Evolutionary conservation across 1,140 invertebrate species (phyloP).

Genomic region (Conus ventricosus): DNA sequence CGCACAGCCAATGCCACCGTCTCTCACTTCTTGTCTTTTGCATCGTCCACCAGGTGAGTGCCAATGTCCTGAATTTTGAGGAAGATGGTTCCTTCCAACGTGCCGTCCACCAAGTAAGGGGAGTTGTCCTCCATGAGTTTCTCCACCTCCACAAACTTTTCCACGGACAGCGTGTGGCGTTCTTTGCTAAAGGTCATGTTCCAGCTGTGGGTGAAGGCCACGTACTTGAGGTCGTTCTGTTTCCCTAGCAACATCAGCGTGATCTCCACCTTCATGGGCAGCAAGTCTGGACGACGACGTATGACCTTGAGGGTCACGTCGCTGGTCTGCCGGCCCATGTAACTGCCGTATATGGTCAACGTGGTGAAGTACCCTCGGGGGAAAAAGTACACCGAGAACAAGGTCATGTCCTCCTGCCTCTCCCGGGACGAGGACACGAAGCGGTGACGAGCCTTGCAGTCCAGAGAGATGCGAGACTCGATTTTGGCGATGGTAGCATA

Average conservation of each 20-base stretch:
- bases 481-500: conserved; percentile 61
- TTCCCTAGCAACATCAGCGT: conserved; percentile 64
- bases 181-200: conserved; percentile 52
- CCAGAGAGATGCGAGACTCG: conserved; percentile 58
- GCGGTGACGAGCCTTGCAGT: conserved; percentile 34
- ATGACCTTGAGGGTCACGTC: conserved; percentile 59
- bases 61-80: conserved; percentile 63
- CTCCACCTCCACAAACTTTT: conserved; percentile 59
- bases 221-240: conserved; percentile 60
- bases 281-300: conserved; percentile 37
- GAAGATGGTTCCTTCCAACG: conserved; percentile 61
- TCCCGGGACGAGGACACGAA: conserved; percentile 10
- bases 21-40: no score
- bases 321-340: conserved; percentile 61
- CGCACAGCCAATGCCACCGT: no score
- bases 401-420: conserved; percentile 10
- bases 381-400: conserved; percentile 64
- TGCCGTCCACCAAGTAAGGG: conserved; percentile 61
- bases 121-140: conserved; percentile 62
- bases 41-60: conserved; percentile 38
- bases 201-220: conserved; percentile 55
- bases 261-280: conserved; percentile 52
- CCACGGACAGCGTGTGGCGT: conserved; percentile 48
- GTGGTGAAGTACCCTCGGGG: conserved; percentile 65
- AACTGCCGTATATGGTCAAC: conserved; percentile 62